A percentile compares a stretch with the other conserved stretches of the same genome.
These are phyloP conservation scores for Calyptommatus sinebrachiatus DNA, from an alignment of 2,113 vertebrate species.

Conservation along the genomic window DNA sequence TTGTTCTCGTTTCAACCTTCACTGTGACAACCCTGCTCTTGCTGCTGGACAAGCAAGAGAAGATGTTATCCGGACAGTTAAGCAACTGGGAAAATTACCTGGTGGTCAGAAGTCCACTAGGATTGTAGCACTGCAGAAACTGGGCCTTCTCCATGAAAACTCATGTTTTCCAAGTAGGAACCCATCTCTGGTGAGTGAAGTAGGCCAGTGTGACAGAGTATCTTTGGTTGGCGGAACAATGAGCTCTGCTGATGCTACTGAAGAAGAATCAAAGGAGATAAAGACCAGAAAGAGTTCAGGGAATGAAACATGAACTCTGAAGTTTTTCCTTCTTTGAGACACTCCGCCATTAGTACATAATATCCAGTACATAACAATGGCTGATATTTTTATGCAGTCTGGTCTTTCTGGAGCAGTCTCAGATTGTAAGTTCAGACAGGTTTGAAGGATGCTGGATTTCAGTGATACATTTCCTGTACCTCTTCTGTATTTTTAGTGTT, in stretches of 20 bases:
- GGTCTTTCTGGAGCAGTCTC: not conserved
- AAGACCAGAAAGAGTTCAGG: not conserved
- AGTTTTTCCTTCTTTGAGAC: not conserved
- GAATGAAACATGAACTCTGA: not conserved
- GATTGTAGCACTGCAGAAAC: slow-evolving; percentile 44
- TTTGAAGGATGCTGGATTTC: not conserved
- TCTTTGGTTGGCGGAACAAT: not conserved
- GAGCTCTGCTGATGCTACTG: not conserved
- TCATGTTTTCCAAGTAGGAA: not conserved
- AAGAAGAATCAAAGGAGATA: not conserved
- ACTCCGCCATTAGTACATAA: not conserved
- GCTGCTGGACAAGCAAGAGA: not conserved
- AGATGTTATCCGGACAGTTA: not conserved
- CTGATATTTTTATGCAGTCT: not conserved
- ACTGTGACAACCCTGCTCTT: slow-evolving; percentile 1
- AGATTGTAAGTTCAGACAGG: not conserved
- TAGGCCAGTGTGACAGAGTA: not conserved
- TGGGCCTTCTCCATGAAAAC: slow-evolving; percentile 36
- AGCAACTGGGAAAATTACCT: not conserved
- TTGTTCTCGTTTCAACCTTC: slow-evolving; percentile 36
- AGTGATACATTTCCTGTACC: not conserved
- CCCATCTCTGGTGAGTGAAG: not conserved
- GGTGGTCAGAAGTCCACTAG: slow-evolving; percentile 11
- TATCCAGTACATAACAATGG: not conserved
- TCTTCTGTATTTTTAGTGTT: not conserved